Evolutionary conservation across 2,113 vertebrate genomes (phyloP).

Genomic region (Callipepla californica): DNA sequence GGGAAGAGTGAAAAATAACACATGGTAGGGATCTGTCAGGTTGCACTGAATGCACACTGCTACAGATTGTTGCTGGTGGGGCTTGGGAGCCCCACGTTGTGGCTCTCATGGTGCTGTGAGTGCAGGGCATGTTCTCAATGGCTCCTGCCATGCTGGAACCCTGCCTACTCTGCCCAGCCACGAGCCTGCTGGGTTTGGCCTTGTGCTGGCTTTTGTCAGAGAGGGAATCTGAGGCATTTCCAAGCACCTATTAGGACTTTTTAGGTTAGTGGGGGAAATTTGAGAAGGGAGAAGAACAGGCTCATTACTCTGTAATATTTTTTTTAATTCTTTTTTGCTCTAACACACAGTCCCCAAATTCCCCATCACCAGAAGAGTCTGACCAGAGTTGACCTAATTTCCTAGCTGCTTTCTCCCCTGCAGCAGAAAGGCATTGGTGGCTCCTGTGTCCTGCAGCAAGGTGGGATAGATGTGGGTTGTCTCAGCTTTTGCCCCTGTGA

Average conservation of each 20-base stretch:
- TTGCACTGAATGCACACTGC: neutral
- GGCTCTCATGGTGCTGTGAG: neutral
- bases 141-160: neutral
- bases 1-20: neutral
- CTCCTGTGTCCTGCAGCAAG: neutral
- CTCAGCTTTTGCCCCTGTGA: neutral
- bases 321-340: neutral
- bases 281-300: neutral
- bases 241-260: neutral
- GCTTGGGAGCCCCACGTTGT: accelerated
- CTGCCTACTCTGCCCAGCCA: neutral
- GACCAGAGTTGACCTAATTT: neutral
- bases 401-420: neutral
- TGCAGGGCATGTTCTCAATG: neutral
- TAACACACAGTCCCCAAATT: neutral
- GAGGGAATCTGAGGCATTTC: neutral
- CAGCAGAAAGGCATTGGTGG: neutral
- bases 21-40: neutral
- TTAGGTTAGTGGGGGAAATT: neutral
- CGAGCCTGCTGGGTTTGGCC: neutral
- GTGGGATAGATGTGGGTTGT: neutral
- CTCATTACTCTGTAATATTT: neutral
- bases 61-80: neutral
- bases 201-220: neutral
- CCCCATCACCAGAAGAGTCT: neutral